Evolutionary conservation across 2,797 vertebrate genomes (phyloP).

Genomic region (Vespertilio murinus): DNA sequence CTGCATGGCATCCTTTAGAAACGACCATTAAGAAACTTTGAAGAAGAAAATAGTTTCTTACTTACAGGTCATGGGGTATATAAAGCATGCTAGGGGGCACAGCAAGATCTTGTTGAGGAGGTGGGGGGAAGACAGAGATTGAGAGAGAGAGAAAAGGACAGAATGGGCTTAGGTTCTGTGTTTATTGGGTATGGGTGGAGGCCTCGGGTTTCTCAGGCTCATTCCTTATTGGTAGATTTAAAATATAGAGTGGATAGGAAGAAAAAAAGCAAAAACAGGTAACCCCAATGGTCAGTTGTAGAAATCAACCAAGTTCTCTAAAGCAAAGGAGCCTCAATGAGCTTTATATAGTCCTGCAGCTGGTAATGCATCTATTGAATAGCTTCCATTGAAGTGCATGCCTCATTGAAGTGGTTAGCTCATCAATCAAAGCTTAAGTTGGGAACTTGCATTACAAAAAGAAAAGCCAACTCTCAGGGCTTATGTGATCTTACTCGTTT

Average conservation of each 20-base stretch:
- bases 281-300: not conserved
- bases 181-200: not conserved
- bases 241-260: not conserved
- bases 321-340: not conserved
- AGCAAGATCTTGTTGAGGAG: not conserved
- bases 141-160: not conserved
- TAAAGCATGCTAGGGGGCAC: not conserved
- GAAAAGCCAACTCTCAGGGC: not conserved
- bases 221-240: not conserved
- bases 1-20: not conserved
- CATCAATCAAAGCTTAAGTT: not conserved
- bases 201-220: not conserved
- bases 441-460: not conserved
- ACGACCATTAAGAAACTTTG: not conserved
- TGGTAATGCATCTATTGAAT: not conserved
- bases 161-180: not conserved
- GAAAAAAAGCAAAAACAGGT: not conserved
- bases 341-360: not conserved
- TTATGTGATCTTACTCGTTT: not conserved
- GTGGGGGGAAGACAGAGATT: too few relatives aligned
- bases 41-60: not conserved
- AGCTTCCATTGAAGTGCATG: not conserved
- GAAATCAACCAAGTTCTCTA: not conserved
- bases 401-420: not conserved
- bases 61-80: not conserved